Evolutionary conservation across 2,797 vertebrate species (phyloP).

Genomic region (Leptoclinus maculatus): DNA sequence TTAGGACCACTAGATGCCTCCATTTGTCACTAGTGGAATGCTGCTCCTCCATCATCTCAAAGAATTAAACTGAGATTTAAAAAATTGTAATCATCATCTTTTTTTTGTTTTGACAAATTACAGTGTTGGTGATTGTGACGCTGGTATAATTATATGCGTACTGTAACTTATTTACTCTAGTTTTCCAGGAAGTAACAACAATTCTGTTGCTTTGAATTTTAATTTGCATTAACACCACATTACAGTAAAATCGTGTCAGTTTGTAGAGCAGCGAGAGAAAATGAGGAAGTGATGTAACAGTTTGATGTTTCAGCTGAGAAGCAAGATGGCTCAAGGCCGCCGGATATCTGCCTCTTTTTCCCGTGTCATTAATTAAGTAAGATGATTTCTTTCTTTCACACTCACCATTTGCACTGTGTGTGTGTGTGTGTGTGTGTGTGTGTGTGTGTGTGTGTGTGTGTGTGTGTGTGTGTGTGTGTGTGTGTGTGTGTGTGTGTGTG

Average conservation of each 20-base stretch:
- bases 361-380: slow-evolving; percentile 51
- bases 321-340: slow-evolving; percentile 41
- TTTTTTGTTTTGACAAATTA: background rate
- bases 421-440: slow-evolving; percentile 32
- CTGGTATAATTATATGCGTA: background rate
- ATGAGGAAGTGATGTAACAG: slow-evolving; percentile 50
- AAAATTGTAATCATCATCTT: background rate
- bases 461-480: slow-evolving; percentile 15
- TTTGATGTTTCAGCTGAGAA: slow-evolving; percentile 21
- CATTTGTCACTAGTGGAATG: slow-evolving; percentile 39
- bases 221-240: background rate
- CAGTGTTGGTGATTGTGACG: background rate
- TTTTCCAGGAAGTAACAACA: background rate
- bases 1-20: slow-evolving; percentile 68
- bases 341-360: slow-evolving; percentile 13
- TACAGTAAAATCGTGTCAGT: background rate
- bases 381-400: slow-evolving; percentile 23
- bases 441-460: slow-evolving; percentile 29
- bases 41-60: background rate
- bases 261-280: background rate
- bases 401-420: slow-evolving; percentile 17
- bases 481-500: slow-evolving; percentile 32
- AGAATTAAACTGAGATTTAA: background rate
- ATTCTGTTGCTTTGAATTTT: too few relatives aligned
- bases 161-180: background rate